Base-by-base conservation (phyloP, 2,797 vertebrate species). In the Cynopterus sphinx region DNA sequence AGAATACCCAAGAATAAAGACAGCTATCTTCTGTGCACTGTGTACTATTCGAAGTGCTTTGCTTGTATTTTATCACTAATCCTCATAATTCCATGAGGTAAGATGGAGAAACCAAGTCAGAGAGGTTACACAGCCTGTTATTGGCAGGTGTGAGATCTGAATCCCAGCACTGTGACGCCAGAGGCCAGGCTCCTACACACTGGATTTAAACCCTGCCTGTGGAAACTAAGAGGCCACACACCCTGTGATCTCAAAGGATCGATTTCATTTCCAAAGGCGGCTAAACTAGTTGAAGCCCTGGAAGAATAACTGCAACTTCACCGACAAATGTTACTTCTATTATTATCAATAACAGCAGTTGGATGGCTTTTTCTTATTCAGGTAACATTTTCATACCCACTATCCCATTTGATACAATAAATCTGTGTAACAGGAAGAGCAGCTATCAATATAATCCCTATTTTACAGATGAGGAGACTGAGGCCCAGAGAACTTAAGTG, bases 401-500 rank as follows among this genome's bases (percentile, higher is more conserved):
- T 59, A 9, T 63, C 55, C 28, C 59, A 78, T 70, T 57, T 55
- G 53, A 71, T 74, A 63, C 26, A 90, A 70, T 61, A 88, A 33
- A 53, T 46, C 43, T 67, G 7, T 75, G n/a, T 96, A 75, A 61
- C 4, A 61, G 26, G 65, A 82, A 90, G 15, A 84, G 7, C 22
- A 90, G 21, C 53, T 92, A 26, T 46, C 82, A 19, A 53, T 89
- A 77, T 33, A 59, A 65, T 91, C 21, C 6, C 17, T 61, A 82
- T 65, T 95, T 94, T 59, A 87, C 9, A 81, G 83, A 36, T 43
- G n/a, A 95, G 26, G 81, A 87, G 87, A 70, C 21, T 79, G 59
- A 84, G 36, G 19, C 5, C 74, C 78, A 36, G n/a, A 63, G 36
- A 88, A 31, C 87, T 70, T 53, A 51, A 51, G 22, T 39, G 28